A percentile compares a stretch with the other conserved stretches of the same genome.
These are phyloP conservation scores for Muntiacus muntjak DNA, from an alignment of 2,113 vertebrate genomes.

Conservation along the genomic window DNA sequence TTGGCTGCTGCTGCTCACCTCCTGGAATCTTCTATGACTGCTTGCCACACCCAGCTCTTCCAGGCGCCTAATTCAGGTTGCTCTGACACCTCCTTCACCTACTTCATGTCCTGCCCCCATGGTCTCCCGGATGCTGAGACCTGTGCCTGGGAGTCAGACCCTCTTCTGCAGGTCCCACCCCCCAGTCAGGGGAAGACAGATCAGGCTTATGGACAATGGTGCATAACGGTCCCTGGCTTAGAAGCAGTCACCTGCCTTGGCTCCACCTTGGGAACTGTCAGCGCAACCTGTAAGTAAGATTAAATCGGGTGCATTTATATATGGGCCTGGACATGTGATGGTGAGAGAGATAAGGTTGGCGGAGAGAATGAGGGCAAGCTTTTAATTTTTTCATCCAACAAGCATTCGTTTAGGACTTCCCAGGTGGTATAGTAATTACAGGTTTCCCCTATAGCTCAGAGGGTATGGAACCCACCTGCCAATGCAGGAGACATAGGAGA, in stretches of 20 bases:
- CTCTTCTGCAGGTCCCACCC: neutral
- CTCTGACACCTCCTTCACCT: rapidly evolving
- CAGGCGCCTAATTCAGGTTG: neutral
- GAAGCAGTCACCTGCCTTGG: no score
- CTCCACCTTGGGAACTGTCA: neutral
- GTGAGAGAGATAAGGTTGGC: neutral
- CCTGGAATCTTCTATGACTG: neutral
- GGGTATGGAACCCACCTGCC: neutral
- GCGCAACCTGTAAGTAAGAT: no score
- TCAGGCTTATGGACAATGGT: rapidly evolving
- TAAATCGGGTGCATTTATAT: rapidly evolving
- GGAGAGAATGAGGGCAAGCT: rapidly evolving
- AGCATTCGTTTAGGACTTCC: neutral
- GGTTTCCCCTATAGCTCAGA: neutral
- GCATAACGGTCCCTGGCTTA: neutral
- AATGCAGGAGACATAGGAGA: neutral
- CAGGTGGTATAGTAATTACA: neutral
- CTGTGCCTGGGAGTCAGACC: no score
- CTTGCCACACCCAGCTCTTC: neutral
- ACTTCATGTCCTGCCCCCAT: rapidly evolving
- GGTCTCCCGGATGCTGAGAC: neutral
- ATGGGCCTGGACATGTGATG: neutral
- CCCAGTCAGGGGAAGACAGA: neutral
- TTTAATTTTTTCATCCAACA: neutral
- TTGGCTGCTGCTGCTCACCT: neutral